These are phyloP conservation scores for Misgurnus mizolepis DNA, from an alignment of 2,113 vertebrate genomes.

Conservation along the genomic window DNA sequence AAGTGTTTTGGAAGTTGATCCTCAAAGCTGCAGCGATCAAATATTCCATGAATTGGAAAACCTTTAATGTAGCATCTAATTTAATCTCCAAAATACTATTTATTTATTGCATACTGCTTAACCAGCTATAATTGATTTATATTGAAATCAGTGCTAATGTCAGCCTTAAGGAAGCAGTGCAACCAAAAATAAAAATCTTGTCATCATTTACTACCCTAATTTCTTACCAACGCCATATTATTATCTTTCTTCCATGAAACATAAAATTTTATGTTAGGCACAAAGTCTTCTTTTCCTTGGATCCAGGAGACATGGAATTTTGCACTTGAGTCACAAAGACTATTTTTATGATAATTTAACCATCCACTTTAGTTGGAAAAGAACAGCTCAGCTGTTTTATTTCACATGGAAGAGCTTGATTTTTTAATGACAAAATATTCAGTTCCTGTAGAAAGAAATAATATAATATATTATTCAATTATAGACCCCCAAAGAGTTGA, in stretches of 20 bases:
- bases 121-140: background rate
- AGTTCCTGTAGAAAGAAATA: too few species aligned
- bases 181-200: background rate
- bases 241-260: background rate
- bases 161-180: background rate
- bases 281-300: too few species aligned
- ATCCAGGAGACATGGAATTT: too few species aligned
- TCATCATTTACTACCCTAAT: background rate
- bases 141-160: background rate
- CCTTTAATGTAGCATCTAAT: background rate
- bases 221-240: background rate
- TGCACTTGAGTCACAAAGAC: too few species aligned
- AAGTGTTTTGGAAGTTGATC: slow-evolving; percentile 34
- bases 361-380: too few species aligned
- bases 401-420: too few species aligned
- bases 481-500: too few species aligned
- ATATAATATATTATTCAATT: too few species aligned
- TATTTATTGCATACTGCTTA: background rate
- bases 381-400: background rate
- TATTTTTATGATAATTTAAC: too few species aligned
- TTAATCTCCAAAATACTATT: background rate
- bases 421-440: too few species aligned
- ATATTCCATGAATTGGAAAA: slow-evolving; percentile 10
- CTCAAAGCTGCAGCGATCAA: slow-evolving; percentile 4
- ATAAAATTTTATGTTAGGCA: background rate